phyloP scores from a whole-genome alignment of 1,140 invertebrate species.

The Apis dorsata region DNA sequence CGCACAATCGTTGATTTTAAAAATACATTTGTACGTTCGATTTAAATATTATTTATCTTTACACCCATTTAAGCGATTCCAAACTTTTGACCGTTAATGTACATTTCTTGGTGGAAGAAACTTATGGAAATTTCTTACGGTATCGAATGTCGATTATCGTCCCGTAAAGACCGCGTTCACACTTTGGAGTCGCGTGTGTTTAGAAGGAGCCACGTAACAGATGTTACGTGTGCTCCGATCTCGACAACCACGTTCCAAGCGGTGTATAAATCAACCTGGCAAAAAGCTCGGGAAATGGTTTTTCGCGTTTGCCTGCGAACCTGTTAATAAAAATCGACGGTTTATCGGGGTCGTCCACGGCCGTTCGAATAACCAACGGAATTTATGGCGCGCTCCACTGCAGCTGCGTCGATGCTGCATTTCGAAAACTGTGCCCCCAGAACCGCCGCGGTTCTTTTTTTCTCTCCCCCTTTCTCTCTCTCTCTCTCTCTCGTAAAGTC shows the following conservation, averaged over 20 bases:
- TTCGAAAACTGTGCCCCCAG: background rate
- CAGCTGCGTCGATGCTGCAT: background rate
- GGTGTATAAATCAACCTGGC: conserved; percentile 2
- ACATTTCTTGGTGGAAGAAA: no score
- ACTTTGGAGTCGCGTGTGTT: background rate
- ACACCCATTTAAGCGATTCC: no score
- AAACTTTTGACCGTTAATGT: no score
- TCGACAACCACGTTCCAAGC: background rate
- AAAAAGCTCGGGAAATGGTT: background rate
- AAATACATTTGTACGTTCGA: no score
- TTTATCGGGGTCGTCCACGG: conserved; percentile 8
- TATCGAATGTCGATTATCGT: no score
- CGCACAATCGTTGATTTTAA: no score
- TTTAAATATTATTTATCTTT: no score
- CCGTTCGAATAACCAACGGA: background rate
- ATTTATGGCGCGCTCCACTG: conserved; percentile 18
- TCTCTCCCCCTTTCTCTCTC: no score
- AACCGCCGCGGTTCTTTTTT: background rate
- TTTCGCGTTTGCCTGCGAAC: background rate
- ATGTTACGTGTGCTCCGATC: conserved; percentile 32
- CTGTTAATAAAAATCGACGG: conserved; percentile 48
- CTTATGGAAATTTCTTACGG: no score
- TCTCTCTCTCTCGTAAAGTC: no score
- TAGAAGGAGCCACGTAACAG: conserved; percentile 14
- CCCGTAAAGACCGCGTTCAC: background rate